Evolutionary conservation across 2,888 invertebrate genomes (phyloP), one percentile per base, ranked within the genome.

Genomic region (Rotaria socialis): DNA sequence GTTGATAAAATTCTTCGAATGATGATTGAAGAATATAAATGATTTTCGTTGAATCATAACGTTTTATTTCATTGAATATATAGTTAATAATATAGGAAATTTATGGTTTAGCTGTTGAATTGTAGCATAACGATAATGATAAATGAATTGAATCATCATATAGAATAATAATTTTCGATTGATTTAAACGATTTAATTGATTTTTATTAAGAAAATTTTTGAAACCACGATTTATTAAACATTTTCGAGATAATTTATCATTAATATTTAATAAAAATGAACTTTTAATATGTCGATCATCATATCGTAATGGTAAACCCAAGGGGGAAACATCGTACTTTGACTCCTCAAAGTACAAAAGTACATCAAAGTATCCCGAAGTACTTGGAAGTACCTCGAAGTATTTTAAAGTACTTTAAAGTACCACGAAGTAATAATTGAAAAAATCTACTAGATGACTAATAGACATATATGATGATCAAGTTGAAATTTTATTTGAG

Each of bases 261-360:
- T 43, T 47, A 22, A 80, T n/a, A 80, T 80, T 43, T 24, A 80
- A n/a, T 80, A 80, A n/a, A n/a, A 80, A 80, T 24, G 80, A 80
- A 19, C 47, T n/a, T 47, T 80, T 80, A 10, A 80, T 47, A 47
- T 19, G 80, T n/a, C 47, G 24, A 14, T 80, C 80, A 47, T n/a
- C n/a, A 47, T 80, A 43, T 80, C 80, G 80, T 47, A 80, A 80
- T 43, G 80, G 80, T 43, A 11, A 80, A 5, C 80, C 80, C n/a
- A n/a, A n/a, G n/a, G n/a, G n/a, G n/a, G n/a, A n/a, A n/a, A n/a
- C n/a, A n/a, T n/a, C n/a, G n/a, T n/a, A n/a, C n/a, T n/a, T n/a
- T n/a, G n/a, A n/a, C n/a, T n/a, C n/a, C n/a, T n/a, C n/a, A n/a
- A n/a, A n/a, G n/a, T n/a, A n/a, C n/a, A n/a, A n/a, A n/a, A n/a